phyloP scores from a whole-genome alignment of 2,888 invertebrate genomes.

The Cylloceria caligata region DNA sequence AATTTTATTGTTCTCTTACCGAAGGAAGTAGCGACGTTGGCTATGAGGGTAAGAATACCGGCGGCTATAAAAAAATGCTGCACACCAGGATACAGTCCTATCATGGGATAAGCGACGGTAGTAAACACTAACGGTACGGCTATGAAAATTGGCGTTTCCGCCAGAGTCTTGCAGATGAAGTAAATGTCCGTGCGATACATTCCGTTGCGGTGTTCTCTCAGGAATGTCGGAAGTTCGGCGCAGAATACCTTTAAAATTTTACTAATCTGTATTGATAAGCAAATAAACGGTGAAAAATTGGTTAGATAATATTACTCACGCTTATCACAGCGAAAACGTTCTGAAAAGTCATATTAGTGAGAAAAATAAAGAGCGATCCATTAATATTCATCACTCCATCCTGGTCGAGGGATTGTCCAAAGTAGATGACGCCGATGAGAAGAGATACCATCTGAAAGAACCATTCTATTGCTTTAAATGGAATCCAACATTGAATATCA shows the following conservation, averaged over 20 bases:
- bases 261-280: background rate
- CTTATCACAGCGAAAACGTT: slow-evolving; percentile 97
- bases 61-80: slow-evolving; percentile 90
- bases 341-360: slow-evolving; percentile 97
- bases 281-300: slow-evolving; percentile 8
- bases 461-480: background rate
- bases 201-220: slow-evolving; percentile 94
- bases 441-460: slow-evolving; percentile 91
- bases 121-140: slow-evolving; percentile 94
- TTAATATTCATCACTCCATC: slow-evolving; percentile 98
- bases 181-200: slow-evolving; percentile 97
- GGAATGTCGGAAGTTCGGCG: slow-evolving; percentile 94
- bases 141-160: slow-evolving; percentile 95
- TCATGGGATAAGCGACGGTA: slow-evolving; percentile 94
- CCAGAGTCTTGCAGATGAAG: slow-evolving; percentile 95
- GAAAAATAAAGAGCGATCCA: slow-evolving; percentile 95
- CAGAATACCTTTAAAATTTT: slow-evolving; percentile 91
- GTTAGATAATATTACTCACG: slow-evolving; percentile 87
- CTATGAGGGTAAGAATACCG: slow-evolving; percentile 92
- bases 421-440: slow-evolving; percentile 95
- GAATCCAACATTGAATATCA: background rate
- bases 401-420: slow-evolving; percentile 92
- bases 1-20: slow-evolving; percentile 86
- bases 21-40: slow-evolving; percentile 95
- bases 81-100: slow-evolving; percentile 91